Conservation (phyloP, 2,888 invertebrate species). For the Helleia helle region DNA sequence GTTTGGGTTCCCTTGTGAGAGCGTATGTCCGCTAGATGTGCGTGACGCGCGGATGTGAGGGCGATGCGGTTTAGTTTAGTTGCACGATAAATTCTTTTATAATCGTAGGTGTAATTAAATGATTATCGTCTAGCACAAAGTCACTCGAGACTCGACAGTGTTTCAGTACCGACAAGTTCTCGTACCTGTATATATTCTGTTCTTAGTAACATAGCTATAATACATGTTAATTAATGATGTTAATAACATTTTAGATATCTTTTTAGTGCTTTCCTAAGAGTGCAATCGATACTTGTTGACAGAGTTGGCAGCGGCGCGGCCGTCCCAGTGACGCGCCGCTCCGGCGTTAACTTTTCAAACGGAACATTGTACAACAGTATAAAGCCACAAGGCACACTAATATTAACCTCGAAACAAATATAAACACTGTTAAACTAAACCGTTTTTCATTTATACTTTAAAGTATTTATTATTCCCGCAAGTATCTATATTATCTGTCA, state of each 20-base stretch:
- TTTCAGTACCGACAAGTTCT: constrained; percentile 2
- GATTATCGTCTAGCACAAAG: constrained; percentile 58
- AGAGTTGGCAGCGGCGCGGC: constrained; percentile 1
- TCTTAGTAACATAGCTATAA: constrained; percentile 37
- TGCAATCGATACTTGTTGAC: constrained; percentile 17
- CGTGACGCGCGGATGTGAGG: constrained; percentile 19
- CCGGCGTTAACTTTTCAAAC: constrained; percentile 8
- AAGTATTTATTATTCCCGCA: not conserved
- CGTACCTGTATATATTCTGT: constrained; percentile 39
- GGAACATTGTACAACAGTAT: constrained; percentile 30
- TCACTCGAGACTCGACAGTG: constrained; percentile 16
- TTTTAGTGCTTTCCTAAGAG: constrained; percentile 45
- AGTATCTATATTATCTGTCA: too few species aligned
- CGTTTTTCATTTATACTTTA: constrained; percentile 35
- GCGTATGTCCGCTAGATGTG: not conserved
- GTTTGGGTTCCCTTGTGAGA: constrained; percentile 37
- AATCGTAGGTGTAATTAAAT: constrained; percentile 46
- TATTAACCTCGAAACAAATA: constrained; percentile 68
- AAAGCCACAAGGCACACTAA: constrained; percentile 63
- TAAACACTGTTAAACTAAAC: constrained; percentile 68
- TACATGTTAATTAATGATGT: constrained; percentile 52
- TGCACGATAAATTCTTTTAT: constrained; percentile 44
- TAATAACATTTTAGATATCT: constrained; percentile 57
- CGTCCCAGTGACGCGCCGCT: not conserved
- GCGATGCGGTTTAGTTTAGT: constrained; percentile 29